Conservation (phyloP, 2,888 invertebrate species). For the Harpalus rufipes region DNA sequence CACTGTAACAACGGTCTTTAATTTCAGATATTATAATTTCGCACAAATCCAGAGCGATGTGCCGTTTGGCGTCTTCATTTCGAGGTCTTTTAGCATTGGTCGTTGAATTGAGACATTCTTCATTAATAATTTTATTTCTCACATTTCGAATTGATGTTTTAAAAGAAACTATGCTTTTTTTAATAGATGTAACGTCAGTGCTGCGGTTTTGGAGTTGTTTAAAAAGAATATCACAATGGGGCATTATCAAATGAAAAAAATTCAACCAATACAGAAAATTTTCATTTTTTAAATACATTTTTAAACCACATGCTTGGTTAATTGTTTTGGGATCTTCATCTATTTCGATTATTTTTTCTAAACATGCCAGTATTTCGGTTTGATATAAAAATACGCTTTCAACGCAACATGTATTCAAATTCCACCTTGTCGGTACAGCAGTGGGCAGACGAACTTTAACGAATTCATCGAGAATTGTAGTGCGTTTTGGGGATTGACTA, state of each 20-base stretch:
- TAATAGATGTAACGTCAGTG: not conserved
- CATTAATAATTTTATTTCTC: conserved; percentile 1
- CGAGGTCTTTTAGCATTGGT: not conserved
- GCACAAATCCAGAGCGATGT: conserved; percentile 2
- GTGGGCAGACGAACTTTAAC: not conserved
- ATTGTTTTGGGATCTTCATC: not conserved
- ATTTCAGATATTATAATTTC: conserved; percentile 32
- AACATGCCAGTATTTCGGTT: conserved; percentile 9
- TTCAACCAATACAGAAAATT: conserved; percentile 3
- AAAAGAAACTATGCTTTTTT: conserved; percentile 4
- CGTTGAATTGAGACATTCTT: not conserved
- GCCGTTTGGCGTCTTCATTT: not conserved
- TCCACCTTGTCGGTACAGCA: too few species aligned
- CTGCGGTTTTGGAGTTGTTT: not conserved
- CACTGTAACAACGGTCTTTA: not conserved
- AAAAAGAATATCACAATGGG: not conserved
- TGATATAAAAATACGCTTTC: conserved; percentile 22
- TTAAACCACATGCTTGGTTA: conserved; percentile 23
- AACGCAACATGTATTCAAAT: not conserved
- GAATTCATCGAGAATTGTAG: not conserved
- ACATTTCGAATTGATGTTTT: not conserved
- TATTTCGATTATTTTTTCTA: conserved; percentile 27
- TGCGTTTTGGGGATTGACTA: conserved; percentile 58
- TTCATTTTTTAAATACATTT: not conserved
- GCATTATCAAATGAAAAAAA: conserved; percentile 12